Percentiles rank a stretch among this genome's conserved stretches.
phyloP scores from a whole-genome alignment of 2,888 invertebrate genomes.

The Pilophorus perplexus region DNA sequence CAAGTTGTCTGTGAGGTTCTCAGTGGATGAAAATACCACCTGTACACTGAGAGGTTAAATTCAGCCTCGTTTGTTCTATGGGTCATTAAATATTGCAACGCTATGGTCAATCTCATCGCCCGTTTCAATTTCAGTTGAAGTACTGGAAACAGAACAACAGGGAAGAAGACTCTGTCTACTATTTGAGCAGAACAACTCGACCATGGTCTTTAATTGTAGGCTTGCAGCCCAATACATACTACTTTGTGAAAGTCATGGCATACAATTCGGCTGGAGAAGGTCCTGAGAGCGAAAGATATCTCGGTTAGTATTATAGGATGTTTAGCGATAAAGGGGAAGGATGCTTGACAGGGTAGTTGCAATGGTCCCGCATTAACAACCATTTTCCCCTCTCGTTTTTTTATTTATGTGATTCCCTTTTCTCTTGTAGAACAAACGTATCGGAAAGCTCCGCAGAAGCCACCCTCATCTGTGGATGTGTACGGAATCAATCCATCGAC shows the following conservation, averaged over 20 bases:
- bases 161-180: conserved; percentile 78
- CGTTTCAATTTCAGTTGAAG: conserved; percentile 62
- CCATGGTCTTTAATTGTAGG: conserved; percentile 91
- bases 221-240: conserved; percentile 86
- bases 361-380: too few relatives aligned
- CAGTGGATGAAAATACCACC: not conserved
- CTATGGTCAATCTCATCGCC: not conserved
- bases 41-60: too few relatives aligned
- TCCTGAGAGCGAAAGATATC: conserved; percentile 85
- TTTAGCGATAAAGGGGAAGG: too few relatives aligned
- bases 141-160: conserved; percentile 79
- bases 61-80: too few relatives aligned
- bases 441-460: conserved; percentile 89
- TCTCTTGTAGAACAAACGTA: conserved; percentile 70
- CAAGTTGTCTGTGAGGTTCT: not conserved
- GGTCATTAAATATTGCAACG: too few relatives aligned
- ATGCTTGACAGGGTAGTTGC: too few relatives aligned
- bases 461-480: conserved; percentile 87
- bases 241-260: conserved; percentile 92
- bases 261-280: conserved; percentile 95
- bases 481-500: conserved; percentile 81
- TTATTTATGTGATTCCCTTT: not conserved
- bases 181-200: conserved; percentile 76
- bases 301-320: conserved; percentile 57
- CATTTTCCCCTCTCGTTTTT: not conserved